Evolutionary conservation across 2,888 invertebrate genomes (phyloP).

Genomic region (Labia minor): DNA sequence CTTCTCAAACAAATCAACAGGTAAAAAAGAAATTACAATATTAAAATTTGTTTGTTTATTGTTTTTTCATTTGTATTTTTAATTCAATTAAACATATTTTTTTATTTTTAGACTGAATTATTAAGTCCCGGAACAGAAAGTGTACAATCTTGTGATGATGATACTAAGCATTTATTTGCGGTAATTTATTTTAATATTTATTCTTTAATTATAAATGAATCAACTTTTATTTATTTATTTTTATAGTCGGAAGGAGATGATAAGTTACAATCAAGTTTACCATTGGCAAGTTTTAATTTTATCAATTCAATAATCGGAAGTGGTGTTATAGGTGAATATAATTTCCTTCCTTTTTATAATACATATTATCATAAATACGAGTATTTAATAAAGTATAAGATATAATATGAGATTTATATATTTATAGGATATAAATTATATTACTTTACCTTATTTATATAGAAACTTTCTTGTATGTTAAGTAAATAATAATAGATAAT

Average conservation of each 20-base stretch:
- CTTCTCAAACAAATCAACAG: not conserved
- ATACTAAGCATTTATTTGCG: not conserved
- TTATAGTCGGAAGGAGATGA: conserved; percentile 15
- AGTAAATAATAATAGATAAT: no score
- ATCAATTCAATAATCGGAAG: conserved; percentile 81
- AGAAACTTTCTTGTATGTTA: not conserved
- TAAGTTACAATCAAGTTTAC: conserved; percentile 38
- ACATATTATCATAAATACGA: no score
- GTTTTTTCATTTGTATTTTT: not conserved
- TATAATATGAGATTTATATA: no score
- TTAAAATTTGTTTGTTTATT: no score
- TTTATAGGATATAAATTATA: no score
- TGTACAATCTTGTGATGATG: not conserved
- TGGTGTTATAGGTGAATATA: conserved; percentile 62
- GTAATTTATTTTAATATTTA: not conserved
- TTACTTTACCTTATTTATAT: conserved; percentile 2
- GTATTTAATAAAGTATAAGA: no score
- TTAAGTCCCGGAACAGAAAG: not conserved
- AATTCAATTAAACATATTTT: no score
- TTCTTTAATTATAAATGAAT: not conserved
- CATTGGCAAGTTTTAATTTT: conserved; percentile 74
- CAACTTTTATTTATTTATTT: not conserved
- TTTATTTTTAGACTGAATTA: not conserved
- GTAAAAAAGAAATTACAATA: no score
- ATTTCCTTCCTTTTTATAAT: not conserved